Conservation (phyloP, 2,113 vertebrate species). For the Pedetes capensis region DNA sequence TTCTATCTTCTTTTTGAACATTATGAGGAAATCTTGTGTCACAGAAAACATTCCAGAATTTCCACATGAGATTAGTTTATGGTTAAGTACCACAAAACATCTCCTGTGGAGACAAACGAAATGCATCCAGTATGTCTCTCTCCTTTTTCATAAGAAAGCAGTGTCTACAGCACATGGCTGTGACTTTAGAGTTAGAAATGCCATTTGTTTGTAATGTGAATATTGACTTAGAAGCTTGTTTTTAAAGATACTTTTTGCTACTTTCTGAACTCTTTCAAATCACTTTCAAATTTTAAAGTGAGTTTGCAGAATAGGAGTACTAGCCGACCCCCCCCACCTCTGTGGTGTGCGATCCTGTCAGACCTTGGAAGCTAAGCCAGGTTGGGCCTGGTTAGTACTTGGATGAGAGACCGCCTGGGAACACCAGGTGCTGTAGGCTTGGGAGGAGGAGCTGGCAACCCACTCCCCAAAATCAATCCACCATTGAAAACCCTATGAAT, state of each 20-base stretch:
- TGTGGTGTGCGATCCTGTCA: too few species aligned
- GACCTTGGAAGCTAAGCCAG: too few species aligned
- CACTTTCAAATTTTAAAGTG: background rate
- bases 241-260: background rate
- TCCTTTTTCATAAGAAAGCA: background rate
- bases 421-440: too few species aligned
- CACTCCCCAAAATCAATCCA: too few species aligned
- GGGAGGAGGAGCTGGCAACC: too few species aligned
- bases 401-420: too few species aligned
- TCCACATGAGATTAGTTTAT: slow-evolving; percentile 24
- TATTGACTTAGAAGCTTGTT: background rate
- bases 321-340: too few species aligned
- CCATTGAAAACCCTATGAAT: too few species aligned
- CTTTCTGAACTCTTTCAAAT: background rate
- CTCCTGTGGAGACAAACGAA: background rate
- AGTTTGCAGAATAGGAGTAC: background rate
- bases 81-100: background rate
- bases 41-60: background rate
- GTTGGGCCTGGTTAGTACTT: too few species aligned
- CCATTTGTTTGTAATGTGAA: background rate
- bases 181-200: slow-evolving; percentile 24
- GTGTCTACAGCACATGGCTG: background rate
- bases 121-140: too few species aligned
- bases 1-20: background rate
- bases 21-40: slow-evolving; percentile 8